Base-by-base conservation (phyloP, 2,888 invertebrate genomes). In the Andrena chrysosceles region DNA sequence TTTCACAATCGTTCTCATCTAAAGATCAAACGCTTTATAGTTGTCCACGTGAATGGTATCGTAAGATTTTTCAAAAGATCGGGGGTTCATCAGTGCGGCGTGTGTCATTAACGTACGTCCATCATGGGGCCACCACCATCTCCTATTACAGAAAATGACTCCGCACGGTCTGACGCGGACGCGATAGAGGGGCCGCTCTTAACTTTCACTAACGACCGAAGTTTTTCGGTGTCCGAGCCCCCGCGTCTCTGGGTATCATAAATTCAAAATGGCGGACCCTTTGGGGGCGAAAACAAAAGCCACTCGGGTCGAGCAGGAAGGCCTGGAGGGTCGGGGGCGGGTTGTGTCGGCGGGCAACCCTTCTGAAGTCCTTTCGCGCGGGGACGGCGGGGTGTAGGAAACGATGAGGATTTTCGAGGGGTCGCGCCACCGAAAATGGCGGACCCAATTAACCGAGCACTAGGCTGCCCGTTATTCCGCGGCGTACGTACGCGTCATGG, bases 181-280 rank as follows among this genome's bases (percentile, higher is more conserved):
- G 56, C 56, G 81, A 59, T 64, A 42, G 60, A 72, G 80, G 76
- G 83, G 68, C 60, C 33, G 80, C 83, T 85, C 82, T 87, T 81
- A 93, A 91, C 91, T 91, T 92, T 90, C 90, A 79, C 90, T 93
- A 93, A 94, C 92, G 93, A 94, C 90, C 91, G 89, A 94, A 94
- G 93, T 94, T 94, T 94, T 93, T 93, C 91, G 91, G 91, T 93
- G 92, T 93, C 93, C 93, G 91, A 92, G 90, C 81, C 81, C 77
- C 84, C 90, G 90, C 89, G 90, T 66, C 80, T 76, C 80, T 74
- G 76, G 77, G 83, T 93, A 92, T 93, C 93, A 93, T 93, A 93
- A 93, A 94, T 94, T 93, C 94, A 94, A 94, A 93, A 94, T 94
- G 94, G 94, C 93, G 94, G 89, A 85, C 87, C 89, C 90, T 91